Percentiles rank a stretch among this genome's conserved stretches.
Conservation (phyloP, 2,113 vertebrate species). For the Clarias magur region DNA sequence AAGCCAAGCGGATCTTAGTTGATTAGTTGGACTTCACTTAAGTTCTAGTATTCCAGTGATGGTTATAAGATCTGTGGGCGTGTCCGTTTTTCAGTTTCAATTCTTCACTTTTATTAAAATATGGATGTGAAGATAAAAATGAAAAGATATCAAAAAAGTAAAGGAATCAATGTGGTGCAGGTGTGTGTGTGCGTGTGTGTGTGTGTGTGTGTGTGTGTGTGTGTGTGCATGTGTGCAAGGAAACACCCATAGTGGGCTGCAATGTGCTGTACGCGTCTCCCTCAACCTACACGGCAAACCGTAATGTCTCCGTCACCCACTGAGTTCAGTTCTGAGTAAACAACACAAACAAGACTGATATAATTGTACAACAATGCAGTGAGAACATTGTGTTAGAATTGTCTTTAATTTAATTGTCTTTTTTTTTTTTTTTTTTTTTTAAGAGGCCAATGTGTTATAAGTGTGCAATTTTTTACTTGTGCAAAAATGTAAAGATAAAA, state of each 20-base stretch:
- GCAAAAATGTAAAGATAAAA: background rate
- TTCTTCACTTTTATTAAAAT: background rate
- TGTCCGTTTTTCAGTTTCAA: background rate
- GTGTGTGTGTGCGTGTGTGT: background rate
- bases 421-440: background rate
- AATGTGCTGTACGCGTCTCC: slow-evolving; percentile 7
- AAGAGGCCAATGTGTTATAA: background rate
- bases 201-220: slow-evolving; percentile 24
- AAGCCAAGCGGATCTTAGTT: background rate
- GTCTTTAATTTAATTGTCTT: too few relatives aligned
- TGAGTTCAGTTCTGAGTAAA: slow-evolving; percentile 35
- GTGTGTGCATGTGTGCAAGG: slow-evolving; percentile 8
- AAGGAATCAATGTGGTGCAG: background rate
- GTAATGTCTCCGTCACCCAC: slow-evolving; percentile 10
- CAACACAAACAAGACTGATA: background rate
- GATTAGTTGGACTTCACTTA: background rate
- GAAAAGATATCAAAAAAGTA: background rate
- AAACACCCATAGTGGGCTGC: slow-evolving; percentile 9
- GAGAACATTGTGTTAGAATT: background rate
- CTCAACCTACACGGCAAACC: slow-evolving; percentile 42
- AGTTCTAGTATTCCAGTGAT: background rate
- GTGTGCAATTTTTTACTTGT: background rate
- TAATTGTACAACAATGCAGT: background rate
- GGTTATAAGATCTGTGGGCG: background rate
- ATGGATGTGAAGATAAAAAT: background rate